Evolutionary conservation across 2,888 invertebrate genomes (phyloP).

Genomic region (Microctonus aethiopoides): DNA sequence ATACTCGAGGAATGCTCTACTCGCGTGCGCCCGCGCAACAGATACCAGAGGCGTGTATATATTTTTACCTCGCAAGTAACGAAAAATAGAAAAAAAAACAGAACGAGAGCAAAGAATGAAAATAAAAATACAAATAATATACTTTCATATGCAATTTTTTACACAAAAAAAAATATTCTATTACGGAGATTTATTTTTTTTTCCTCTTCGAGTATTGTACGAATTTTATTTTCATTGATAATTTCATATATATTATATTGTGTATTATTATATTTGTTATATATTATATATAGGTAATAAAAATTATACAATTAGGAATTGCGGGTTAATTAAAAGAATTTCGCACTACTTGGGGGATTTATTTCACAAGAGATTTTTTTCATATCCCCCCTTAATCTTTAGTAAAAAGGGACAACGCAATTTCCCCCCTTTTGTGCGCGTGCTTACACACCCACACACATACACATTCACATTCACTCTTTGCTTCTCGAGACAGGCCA

Average conservation of each 20-base stretch:
- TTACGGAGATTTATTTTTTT: no score
- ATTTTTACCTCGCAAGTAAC: not conserved
- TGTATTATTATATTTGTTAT: no score
- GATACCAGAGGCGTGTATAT: slow-evolving; percentile 31
- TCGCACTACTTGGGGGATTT: slow-evolving; percentile 10
- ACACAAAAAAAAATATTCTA: no score
- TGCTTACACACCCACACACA: not conserved
- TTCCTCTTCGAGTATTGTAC: no score
- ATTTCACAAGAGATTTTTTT: slow-evolving; percentile 6
- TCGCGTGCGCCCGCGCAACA: slow-evolving; percentile 32
- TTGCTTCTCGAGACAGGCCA: not conserved
- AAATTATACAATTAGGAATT: slow-evolving; percentile 19
- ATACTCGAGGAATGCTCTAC: slow-evolving; percentile 21
- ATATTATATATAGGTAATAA: not conserved
- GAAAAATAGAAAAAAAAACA: not conserved
- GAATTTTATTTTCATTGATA: no score
- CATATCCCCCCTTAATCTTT: slow-evolving; percentile 16
- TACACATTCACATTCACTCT: not conserved
- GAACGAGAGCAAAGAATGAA: not conserved
- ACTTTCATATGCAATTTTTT: no score
- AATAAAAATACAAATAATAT: no score
- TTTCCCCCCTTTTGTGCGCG: slow-evolving; percentile 7
- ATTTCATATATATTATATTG: no score
- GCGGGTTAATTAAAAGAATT: slow-evolving; percentile 23
- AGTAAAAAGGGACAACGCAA: not conserved